Conservation (phyloP, 1,140 invertebrate genomes). For the Pantala flavescens region DNA sequence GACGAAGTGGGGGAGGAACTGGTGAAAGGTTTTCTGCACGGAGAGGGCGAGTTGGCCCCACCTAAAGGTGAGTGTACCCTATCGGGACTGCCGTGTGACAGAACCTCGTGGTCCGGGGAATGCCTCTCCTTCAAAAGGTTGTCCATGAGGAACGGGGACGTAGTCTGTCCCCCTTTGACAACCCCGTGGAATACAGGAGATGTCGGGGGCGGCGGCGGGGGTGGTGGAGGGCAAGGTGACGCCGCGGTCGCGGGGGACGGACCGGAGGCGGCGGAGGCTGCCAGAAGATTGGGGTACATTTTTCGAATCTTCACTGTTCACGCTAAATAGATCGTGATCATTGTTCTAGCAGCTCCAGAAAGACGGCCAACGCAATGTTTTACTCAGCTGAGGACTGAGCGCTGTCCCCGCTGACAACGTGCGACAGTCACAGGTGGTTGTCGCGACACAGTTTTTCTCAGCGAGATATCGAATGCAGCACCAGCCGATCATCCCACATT, state of each 20-base stretch:
- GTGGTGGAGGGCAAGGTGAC: neutral
- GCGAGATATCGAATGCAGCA: too few species aligned
- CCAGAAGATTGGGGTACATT: neutral
- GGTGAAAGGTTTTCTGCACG: neutral
- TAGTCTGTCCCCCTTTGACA: constrained; percentile 23
- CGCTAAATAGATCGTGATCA: too few species aligned
- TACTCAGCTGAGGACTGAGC: too few species aligned
- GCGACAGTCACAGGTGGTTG: too few species aligned
- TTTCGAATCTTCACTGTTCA: too few species aligned
- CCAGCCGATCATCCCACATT: too few species aligned
- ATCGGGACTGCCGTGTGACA: constrained; percentile 22
- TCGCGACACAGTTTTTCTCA: too few species aligned
- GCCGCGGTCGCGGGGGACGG: neutral
- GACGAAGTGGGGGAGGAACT: neutral
- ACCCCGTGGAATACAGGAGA: neutral
- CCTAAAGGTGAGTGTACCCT: too few species aligned
- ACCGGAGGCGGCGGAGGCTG: neutral
- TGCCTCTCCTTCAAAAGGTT: constrained; percentile 40
- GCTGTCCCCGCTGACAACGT: too few species aligned
- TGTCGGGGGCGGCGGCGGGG: neutral
- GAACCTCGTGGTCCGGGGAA: constrained; percentile 28
- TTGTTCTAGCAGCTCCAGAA: too few species aligned
- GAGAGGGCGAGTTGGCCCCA: too few species aligned
- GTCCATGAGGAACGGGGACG: constrained; percentile 42
- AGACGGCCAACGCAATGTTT: too few species aligned